Base-by-base conservation (phyloP, 2,113 vertebrate genomes). In the Oryzias melastigma region DNA sequence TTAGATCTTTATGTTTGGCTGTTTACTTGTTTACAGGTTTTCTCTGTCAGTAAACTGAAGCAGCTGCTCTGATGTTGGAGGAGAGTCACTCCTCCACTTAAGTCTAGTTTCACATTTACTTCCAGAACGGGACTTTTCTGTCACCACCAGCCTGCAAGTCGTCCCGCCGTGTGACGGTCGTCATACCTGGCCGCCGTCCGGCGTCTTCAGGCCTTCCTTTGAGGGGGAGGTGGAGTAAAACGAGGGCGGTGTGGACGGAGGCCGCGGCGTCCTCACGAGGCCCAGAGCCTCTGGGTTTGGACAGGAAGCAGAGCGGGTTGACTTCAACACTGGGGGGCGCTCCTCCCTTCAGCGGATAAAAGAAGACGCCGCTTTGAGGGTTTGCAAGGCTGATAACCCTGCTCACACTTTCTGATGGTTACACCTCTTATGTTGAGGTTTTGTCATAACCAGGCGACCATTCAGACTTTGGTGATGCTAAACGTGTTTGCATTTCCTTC, bases 231-330 rank as follows among this genome's bases (percentile, higher is more conserved):
- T 3, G 12, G 71, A 54, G 57, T 52, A 29, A 20, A 35, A 50
- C 14, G 17, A 7, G 15, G 74, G 75, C 14, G 73, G 56, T 2
- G 66, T 49, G n/a, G 18, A 6, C 10, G 71, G 77, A n/a, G 75
- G 63, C 1, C 59, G 68, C 0, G 66, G 65, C n/a, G 66, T 35
- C 20, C 42, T 71, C 7, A 3, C 3, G 18, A 82, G 75, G 18
- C 78, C 68, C 48, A 87, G 58, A 10, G 71, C 66, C 49, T 86
- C 79, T 0, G 63, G 41, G 69, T 87, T 52, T 0, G 86, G 86
- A 51, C 86, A 88, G 44, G 87, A 88, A 10, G 82, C 72, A 0
- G 86, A 88, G 25, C 83, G 84, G 5, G 19, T 14, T 22, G 76
- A 18, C 8, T 64, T 59, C 3, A 58, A 14, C 14, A 24, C 5